A percentile compares a stretch with the other conserved stretches of the same genome.
Evolutionary conservation across 92 coral and sea anemone species (phyloP).

Genomic region (Siderastrea radians): DNA sequence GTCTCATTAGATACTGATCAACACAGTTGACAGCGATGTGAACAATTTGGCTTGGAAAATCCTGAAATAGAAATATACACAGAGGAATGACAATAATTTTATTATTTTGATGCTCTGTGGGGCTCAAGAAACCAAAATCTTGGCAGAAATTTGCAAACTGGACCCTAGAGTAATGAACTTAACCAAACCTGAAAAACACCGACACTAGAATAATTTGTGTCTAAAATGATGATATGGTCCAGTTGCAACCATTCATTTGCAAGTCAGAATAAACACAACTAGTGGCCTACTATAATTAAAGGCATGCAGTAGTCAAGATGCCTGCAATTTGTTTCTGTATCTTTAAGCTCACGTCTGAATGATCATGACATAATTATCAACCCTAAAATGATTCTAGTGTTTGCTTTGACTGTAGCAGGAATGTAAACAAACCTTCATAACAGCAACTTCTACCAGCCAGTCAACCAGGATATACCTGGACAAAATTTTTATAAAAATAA

Average conservation of each 20-base stretch:
- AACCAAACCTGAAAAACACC: too few relatives aligned
- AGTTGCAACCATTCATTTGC: too few relatives aligned
- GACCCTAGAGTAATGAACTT: neutral
- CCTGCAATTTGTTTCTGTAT: too few relatives aligned
- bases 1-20: slow-evolving; percentile 87
- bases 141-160: too few relatives aligned
- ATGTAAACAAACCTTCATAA: slow-evolving; percentile 86
- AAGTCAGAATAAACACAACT: too few relatives aligned
- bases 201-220: too few relatives aligned
- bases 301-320: too few relatives aligned
- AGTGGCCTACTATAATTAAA: too few relatives aligned
- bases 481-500: neutral
- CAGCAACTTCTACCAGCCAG: slow-evolving; percentile 99
- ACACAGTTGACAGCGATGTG: slow-evolving; percentile 95
- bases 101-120: neutral
- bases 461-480: slow-evolving; percentile 94
- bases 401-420: neutral
- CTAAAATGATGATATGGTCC: too few relatives aligned
- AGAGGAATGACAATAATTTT: neutral
- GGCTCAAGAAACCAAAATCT: neutral
- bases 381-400: too few relatives aligned
- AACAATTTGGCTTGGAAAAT: slow-evolving; percentile 92
- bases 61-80: slow-evolving; percentile 56
- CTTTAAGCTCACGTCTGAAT: too few relatives aligned
- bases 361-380: too few relatives aligned